phyloP scores from a whole-genome alignment of 2,113 vertebrate species.

The Cebidichthys violaceus region DNA sequence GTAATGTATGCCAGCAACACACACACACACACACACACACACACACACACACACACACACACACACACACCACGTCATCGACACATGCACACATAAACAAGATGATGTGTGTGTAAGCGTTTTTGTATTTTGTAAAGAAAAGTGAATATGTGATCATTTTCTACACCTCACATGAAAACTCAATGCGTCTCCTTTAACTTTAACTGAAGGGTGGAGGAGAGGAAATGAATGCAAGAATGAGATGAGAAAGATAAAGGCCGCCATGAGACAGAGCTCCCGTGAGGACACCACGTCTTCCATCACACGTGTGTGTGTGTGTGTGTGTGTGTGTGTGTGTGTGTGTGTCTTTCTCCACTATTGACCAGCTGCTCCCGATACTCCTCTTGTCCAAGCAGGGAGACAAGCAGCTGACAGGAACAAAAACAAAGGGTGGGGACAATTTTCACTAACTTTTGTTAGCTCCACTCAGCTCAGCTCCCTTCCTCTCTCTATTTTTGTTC shows the following conservation, averaged over 20 bases:
- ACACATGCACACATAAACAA: conserved; percentile 18
- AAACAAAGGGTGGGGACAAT: conserved; percentile 62
- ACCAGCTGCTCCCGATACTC: conserved; percentile 45
- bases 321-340: conserved; percentile 19
- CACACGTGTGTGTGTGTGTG: conserved; percentile 7
- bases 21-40: neutral
- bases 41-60: neutral
- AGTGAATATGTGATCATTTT: conserved; percentile 12
- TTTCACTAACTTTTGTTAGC: conserved; percentile 65
- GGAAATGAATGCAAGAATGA: conserved; percentile 50
- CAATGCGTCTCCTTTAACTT: conserved; percentile 10
- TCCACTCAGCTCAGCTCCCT: conserved; percentile 14
- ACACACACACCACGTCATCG: neutral
- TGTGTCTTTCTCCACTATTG: conserved; percentile 30
- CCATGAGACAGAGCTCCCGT: conserved; percentile 27
- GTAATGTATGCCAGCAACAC: neutral
- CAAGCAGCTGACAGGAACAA: conserved; percentile 58
- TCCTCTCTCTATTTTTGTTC: conserved; percentile 8
- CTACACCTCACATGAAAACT: conserved; percentile 13
- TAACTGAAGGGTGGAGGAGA: conserved; percentile 18
- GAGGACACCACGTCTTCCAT: conserved; percentile 19
- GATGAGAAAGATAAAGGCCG: conserved; percentile 27
- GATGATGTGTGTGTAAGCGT: neutral
- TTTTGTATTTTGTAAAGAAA: conserved; percentile 2
- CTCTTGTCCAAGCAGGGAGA: conserved; percentile 32